Conservation (phyloP, 2,113 vertebrate species). For the Poeciliopsis turrubarensis region DNA sequence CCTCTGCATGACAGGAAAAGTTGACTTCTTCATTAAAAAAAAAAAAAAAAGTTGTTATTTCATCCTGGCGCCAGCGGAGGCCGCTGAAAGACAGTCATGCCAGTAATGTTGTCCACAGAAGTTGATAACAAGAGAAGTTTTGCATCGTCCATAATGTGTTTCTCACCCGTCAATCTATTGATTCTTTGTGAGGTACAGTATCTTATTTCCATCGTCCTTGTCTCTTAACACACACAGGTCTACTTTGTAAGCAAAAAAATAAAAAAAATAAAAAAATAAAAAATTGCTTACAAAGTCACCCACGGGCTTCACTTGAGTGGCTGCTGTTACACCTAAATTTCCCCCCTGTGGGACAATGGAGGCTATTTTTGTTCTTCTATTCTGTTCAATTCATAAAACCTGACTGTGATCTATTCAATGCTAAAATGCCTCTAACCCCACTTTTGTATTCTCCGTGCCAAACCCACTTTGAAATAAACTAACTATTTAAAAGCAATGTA, state of each 20-base stretch:
- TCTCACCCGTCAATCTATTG: not conserved
- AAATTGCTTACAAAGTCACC: no score
- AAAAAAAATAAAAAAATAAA: no score
- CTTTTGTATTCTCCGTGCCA: not conserved
- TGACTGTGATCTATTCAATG: no score
- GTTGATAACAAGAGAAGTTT: constrained; percentile 9
- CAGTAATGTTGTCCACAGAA: not conserved
- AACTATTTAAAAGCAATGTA: not conserved
- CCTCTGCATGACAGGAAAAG: constrained; percentile 48
- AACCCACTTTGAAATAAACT: not conserved
- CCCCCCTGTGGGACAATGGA: not conserved
- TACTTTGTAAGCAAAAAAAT: not conserved
- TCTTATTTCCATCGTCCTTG: no score
- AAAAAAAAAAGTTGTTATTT: constrained; percentile 36
- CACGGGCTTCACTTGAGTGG: no score
- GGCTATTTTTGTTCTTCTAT: not conserved
- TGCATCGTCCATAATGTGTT: constrained; percentile 4
- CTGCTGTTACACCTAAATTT: no score
- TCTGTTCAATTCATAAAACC: no score
- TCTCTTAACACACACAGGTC: not conserved
- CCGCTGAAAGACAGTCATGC: constrained; percentile 60
- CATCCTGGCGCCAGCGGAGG: constrained; percentile 68
- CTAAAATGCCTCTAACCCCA: not conserved
- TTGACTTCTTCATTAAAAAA: constrained; percentile 35
- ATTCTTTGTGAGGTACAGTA: not conserved